phyloP scores from a whole-genome alignment of 2,113 vertebrate genomes.

The Pelmatolapia mariae region DNA sequence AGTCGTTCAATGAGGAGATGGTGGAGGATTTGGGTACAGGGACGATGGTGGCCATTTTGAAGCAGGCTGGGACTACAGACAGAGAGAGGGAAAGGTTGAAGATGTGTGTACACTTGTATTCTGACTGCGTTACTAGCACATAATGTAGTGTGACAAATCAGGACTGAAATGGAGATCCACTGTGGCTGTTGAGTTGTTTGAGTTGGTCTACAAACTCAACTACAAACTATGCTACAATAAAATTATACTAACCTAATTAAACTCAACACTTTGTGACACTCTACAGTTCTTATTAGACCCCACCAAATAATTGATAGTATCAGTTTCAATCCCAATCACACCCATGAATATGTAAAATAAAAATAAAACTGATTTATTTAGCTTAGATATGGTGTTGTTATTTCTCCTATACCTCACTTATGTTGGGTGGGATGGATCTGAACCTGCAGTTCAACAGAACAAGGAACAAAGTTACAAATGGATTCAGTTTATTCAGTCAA shows the following conservation, averaged over 20 bases:
- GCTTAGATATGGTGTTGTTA: not conserved
- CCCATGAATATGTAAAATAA: fast-evolving
- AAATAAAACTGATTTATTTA: not conserved
- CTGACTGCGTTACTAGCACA: fast-evolving
- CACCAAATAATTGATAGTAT: not conserved
- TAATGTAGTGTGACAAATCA: not conserved
- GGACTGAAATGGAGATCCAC: not conserved
- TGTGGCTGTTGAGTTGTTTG: not conserved
- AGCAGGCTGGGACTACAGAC: too few relatives aligned
- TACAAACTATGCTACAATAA: not conserved
- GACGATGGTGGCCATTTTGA: too few relatives aligned
- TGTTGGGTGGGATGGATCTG: not conserved
- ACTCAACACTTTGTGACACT: not conserved
- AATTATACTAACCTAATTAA: not conserved
- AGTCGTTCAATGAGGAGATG: too few relatives aligned
- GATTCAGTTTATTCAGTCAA: not conserved
- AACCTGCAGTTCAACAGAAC: not conserved
- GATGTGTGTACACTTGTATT: not conserved
- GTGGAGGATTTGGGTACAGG: too few relatives aligned
- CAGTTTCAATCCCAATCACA: not conserved
- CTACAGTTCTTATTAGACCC: not conserved
- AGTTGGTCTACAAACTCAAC: not conserved
- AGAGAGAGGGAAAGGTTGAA: too few relatives aligned
- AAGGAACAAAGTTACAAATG: not conserved
- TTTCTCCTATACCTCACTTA: fast-evolving